Conservation (phyloP, 2,113 vertebrate genomes). For the Hepsetus odoe region DNA sequence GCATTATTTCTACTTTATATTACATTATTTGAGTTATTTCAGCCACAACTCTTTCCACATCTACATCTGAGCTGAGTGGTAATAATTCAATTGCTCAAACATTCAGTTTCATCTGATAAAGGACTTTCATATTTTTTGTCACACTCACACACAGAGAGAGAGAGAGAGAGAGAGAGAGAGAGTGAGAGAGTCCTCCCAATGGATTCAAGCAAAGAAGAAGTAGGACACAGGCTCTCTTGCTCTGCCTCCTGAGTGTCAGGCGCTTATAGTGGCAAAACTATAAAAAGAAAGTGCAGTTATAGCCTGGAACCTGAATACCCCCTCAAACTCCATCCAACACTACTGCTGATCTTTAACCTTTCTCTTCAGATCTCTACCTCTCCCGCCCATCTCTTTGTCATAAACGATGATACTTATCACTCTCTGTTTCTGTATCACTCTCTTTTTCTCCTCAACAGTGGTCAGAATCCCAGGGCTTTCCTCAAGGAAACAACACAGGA, state of each 20-base stretch:
- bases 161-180: too few species aligned
- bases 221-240: conserved; percentile 72
- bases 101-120: not conserved
- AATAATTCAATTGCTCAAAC: not conserved
- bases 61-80: not conserved
- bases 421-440: not conserved
- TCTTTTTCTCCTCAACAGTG: not conserved
- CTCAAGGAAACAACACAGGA: conserved; percentile 27
- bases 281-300: conserved; percentile 74
- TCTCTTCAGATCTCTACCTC: not conserved
- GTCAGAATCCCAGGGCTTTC: not conserved
- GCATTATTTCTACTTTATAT: too few species aligned
- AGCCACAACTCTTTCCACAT: not conserved
- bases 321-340: conserved; percentile 53
- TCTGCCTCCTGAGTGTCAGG: conserved; percentile 63
- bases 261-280: conserved; percentile 70
- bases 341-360: conserved; percentile 48
- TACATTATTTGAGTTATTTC: too few species aligned
- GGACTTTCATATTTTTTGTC: not conserved
- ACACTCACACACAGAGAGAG: conserved; percentile 32
- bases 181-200: conserved; percentile 63
- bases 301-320: conserved; percentile 64
- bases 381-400: not conserved
- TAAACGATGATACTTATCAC: conserved; percentile 60
- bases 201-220: conserved; percentile 63